Base-by-base conservation (phyloP, 1,140 invertebrate species). In the Mycetomoellerius zeteki region DNA sequence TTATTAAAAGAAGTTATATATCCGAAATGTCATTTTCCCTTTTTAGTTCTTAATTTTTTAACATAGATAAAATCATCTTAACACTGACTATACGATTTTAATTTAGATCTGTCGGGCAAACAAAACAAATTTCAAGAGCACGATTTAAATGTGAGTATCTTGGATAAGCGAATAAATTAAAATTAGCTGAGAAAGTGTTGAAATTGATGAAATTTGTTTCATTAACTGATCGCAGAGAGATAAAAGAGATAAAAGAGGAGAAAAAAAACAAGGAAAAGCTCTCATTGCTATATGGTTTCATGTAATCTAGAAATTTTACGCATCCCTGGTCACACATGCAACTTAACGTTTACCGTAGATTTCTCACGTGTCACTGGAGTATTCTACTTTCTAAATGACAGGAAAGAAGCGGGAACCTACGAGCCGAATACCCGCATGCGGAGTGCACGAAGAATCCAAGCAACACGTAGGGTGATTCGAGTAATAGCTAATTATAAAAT, bases 301-400 rank as follows among this genome's bases (percentile, higher is more conserved):
- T 7, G 50, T 27, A 71, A 37, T 16, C 1, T 65, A 54, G 21
- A 69, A 27, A 71, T 81, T 37, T 54, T 71, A 81, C 30, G 64
- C 30, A n/a, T 71, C 47, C 43, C 77, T 56, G 64, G 14, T 56
- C 14, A 8, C n/a, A 52, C 27, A 6, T 19, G 30, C 30, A 37
- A 81, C 54, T 81, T 81, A 81, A 81, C 21, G 64, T 81, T 4
- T 37, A 16, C 16, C 24, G 43, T 33, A 14, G n/a, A 69, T 71
- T 81, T 81, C 80, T 73, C 67, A 47, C 24, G 54, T 82, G 52
- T 82, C 78, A 43, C 52, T 47, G 47, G 52, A 73, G 19, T 43
- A 82, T 71, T 33, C 50, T 21, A 73, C 67, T 82, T 82, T 82
- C 67, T 72, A 73, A 73, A 58, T 47, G 54, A 5, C n/a, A 47